These are phyloP conservation scores for Hypomecis punctinalis DNA, from an alignment of 2,888 invertebrate species.

Conservation along the genomic window DNA sequence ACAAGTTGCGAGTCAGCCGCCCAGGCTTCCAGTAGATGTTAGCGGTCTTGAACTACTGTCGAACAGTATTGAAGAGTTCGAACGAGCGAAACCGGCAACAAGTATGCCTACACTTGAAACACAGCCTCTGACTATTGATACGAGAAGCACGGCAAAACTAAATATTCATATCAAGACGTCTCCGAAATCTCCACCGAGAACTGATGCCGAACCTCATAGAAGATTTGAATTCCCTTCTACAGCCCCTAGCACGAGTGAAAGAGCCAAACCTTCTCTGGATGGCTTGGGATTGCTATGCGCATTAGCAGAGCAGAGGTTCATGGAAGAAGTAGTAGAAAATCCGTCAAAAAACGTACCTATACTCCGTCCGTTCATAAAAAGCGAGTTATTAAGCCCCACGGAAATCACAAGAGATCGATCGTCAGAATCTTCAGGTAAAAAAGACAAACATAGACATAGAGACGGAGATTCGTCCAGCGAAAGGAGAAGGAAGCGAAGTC, in stretches of 20 bases:
- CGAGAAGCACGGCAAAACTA: constrained; percentile 70
- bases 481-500: constrained; percentile 68
- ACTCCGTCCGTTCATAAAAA: constrained; percentile 72
- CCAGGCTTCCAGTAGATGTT: constrained; percentile 85
- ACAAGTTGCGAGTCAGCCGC: constrained; percentile 40
- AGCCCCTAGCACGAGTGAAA: constrained; percentile 61
- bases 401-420: constrained; percentile 55
- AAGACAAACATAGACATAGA: constrained; percentile 71
- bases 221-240: constrained; percentile 72
- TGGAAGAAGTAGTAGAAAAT: constrained; percentile 88
- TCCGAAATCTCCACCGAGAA: constrained; percentile 73
- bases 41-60: constrained; percentile 93
- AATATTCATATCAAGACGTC: constrained; percentile 78
- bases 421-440: constrained; percentile 58
- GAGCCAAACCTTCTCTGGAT: constrained; percentile 80
- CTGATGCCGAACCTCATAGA: constrained; percentile 68
- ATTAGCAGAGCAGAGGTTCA: constrained; percentile 92
- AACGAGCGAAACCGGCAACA: constrained; percentile 78
- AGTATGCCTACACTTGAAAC: constrained; percentile 69
- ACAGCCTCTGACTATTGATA: constrained; percentile 69
- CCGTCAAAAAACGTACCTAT: constrained; percentile 52
- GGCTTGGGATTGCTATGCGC: constrained; percentile 92
- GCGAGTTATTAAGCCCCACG: constrained; percentile 70
- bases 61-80: constrained; percentile 93
- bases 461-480: constrained; percentile 75